Evolutionary conservation across 2,888 invertebrate genomes (phyloP).

Genomic region (Drosophila colorata): DNA sequence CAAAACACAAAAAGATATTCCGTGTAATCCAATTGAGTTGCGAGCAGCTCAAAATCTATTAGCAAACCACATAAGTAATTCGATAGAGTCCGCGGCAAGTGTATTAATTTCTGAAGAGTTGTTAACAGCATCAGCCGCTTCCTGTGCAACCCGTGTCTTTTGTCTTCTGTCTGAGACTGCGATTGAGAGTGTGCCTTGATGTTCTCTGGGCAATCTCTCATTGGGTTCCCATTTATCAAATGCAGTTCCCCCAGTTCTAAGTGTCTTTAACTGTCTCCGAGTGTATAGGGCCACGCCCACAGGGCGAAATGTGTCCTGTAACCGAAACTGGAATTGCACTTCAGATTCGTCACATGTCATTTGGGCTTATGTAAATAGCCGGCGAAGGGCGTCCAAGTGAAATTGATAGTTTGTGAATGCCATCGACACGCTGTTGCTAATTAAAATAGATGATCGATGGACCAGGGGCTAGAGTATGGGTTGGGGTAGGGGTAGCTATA

Average conservation of each 20-base stretch:
- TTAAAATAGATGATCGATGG: constrained; percentile 80
- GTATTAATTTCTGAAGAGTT: constrained; percentile 27
- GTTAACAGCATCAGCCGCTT: constrained; percentile 40
- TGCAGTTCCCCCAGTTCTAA: constrained; percentile 63
- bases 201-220: constrained; percentile 23
- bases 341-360: constrained; percentile 78
- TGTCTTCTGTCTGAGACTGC: constrained; percentile 19
- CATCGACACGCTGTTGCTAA: constrained; percentile 80
- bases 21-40: too few species aligned
- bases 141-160: constrained; percentile 43
- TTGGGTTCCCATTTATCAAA: constrained; percentile 68
- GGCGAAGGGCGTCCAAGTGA: constrained; percentile 69
- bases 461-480: background rate
- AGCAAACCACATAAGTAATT: background rate
- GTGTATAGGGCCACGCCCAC: constrained; percentile 55
- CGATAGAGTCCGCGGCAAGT: background rate
- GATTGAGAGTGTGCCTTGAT: constrained; percentile 31
- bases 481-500: constrained; percentile 33
- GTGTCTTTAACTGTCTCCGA: constrained; percentile 56
- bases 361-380: constrained; percentile 68
- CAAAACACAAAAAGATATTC: too few species aligned
- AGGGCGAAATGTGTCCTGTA: constrained; percentile 16
- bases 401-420: constrained; percentile 80
- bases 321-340: constrained; percentile 56
- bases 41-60: background rate